Evolutionary conservation across 2,888 invertebrate genomes (phyloP).

Genomic region (Cordilura impudica): DNA sequence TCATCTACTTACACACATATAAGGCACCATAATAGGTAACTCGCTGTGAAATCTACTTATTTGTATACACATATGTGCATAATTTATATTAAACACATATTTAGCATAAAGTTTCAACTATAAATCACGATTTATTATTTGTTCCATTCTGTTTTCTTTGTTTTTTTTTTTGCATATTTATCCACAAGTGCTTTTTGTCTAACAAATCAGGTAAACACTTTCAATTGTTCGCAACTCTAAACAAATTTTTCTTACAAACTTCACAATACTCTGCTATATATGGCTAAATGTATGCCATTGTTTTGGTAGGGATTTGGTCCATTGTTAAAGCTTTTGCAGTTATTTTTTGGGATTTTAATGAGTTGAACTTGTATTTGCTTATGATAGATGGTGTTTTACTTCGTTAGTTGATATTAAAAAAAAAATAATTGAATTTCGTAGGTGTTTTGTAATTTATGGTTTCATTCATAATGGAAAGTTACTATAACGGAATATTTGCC

Average conservation of each 20-base stretch:
- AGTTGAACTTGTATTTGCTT: not conserved
- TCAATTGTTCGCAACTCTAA: constrained; percentile 9
- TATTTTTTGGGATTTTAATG: not conserved
- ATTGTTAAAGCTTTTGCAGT: not conserved
- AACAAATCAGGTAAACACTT: constrained; percentile 41
- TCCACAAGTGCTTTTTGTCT: constrained; percentile 25
- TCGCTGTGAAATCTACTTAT: no score
- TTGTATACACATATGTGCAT: not conserved
- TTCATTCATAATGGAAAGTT: not conserved
- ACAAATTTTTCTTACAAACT: constrained; percentile 3
- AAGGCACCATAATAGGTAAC: not conserved
- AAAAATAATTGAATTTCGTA: not conserved
- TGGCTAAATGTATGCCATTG: not conserved
- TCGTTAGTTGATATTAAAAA: not conserved
- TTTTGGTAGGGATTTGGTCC: not conserved
- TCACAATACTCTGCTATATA: constrained; percentile 7
- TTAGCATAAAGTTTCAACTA: constrained; percentile 7
- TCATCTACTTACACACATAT: not conserved
- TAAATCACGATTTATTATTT: constrained; percentile 25
- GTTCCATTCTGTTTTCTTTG: not conserved
- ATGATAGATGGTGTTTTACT: not conserved
- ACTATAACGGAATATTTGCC: not conserved
- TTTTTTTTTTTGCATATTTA: not conserved
- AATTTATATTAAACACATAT: not conserved
- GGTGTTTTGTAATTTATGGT: not conserved